Evolutionary conservation across 1,140 invertebrate genomes (phyloP), one percentile per base, ranked within the genome.

Genomic region (Listronotus oregonensis): DNA sequence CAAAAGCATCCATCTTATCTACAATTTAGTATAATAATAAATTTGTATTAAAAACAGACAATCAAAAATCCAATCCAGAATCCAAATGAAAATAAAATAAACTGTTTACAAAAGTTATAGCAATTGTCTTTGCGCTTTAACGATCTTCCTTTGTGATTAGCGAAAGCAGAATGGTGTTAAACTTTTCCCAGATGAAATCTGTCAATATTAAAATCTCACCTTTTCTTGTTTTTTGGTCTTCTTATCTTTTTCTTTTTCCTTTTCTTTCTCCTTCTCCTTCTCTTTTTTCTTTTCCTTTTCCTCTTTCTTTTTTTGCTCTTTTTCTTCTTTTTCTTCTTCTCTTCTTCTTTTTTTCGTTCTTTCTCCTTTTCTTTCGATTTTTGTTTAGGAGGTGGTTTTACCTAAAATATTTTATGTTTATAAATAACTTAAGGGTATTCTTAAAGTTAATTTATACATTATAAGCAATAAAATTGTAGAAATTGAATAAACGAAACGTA

Each of bases 341-440:
- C 87, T 47, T 86, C 86, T 55, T 80, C 76, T 56, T 78, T 73
- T 77, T 91, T 90, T 73, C 90, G 89, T 57, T 90, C 88, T 71
- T 88, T 88, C 60, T 83, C 80, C 67, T 81, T 79, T 66, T 82
- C 81, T 75, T 86, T 85, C 63, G 83, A 82, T 70, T 84, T 83
- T 50, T 82, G 80, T 67, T 85, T 84, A 18, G 69, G 61, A 31
- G 70, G 65, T 55, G 71, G 71, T 31, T 66, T 66, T 40, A 59
- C 56, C 64, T 66, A n/a, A 10, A 57, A 55, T 44, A 27, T 3
- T 27, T 42, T 42, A 3, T n/a, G n/a, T n/a, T n/a, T 40, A n/a
- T n/a, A n/a, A n/a, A n/a, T n/a, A n/a, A n/a, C n/a, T n/a, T n/a
- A n/a, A n/a, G n/a, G n/a, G n/a, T n/a, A n/a, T n/a, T n/a, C n/a